phyloP scores from a whole-genome alignment of 2,888 invertebrate genomes.

The Lottia scabra region DNA sequence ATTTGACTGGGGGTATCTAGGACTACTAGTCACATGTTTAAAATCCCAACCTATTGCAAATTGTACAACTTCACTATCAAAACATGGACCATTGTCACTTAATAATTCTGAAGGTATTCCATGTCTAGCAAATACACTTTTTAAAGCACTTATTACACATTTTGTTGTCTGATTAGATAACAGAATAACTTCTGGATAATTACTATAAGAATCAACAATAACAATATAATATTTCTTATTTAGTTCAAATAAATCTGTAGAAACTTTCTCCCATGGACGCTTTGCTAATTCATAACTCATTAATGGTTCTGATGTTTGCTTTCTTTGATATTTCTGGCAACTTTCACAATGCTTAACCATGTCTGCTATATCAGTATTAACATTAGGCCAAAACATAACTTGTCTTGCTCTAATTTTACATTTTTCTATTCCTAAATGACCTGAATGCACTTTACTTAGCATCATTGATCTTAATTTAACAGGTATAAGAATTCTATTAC shows the following conservation, averaged over 20 bases:
- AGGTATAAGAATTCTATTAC: slow-evolving; percentile 20
- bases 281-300: too few species aligned
- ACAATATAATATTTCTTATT: too few species aligned
- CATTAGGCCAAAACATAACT: slow-evolving; percentile 16
- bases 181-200: too few species aligned
- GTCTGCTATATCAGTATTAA: slow-evolving; percentile 15
- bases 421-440: slow-evolving; percentile 22
- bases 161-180: too few species aligned
- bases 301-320: slow-evolving; percentile 10
- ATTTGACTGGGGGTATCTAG: slow-evolving; percentile 25
- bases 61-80: neutral
- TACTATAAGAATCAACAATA: too few species aligned
- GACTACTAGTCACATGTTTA: slow-evolving; percentile 15
- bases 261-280: too few species aligned
- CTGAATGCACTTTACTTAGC: slow-evolving; percentile 17
- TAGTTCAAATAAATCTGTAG: too few species aligned
- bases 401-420: slow-evolving; percentile 16
- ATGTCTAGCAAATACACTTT: too few species aligned
- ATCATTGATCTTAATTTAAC: slow-evolving; percentile 11
- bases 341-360: slow-evolving; percentile 15
- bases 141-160: too few species aligned
- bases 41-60: slow-evolving; percentile 24
- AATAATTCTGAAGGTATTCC: too few species aligned
- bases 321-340: slow-evolving; percentile 1
- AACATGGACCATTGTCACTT: too few species aligned